Conservation (phyloP, 2,888 invertebrate species). For the Rhamnusium bicolor region DNA sequence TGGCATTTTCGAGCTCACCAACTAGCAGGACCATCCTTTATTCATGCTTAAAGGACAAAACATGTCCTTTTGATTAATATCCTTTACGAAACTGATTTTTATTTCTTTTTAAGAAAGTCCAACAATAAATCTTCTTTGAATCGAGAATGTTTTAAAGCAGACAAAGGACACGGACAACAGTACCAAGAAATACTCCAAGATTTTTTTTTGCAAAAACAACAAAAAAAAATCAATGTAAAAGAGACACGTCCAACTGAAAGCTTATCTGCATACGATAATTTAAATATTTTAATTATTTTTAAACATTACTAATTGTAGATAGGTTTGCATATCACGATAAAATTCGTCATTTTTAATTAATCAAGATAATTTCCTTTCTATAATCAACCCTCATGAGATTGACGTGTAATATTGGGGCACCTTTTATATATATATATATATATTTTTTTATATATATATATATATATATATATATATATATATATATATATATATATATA, state of each 20-base stretch:
- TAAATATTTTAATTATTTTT: too few relatives aligned
- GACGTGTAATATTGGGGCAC: too few relatives aligned
- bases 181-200: neutral
- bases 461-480: too few relatives aligned
- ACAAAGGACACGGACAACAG: neutral
- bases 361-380: too few relatives aligned
- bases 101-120: conserved; percentile 27
- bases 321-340: too few relatives aligned
- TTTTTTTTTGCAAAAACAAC: neutral
- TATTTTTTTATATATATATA: too few relatives aligned
- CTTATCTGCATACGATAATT: neutral
- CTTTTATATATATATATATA: too few relatives aligned
- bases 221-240: neutral
- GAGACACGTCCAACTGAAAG: neutral
- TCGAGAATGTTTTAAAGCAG: conserved; percentile 6
- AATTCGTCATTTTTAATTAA: too few relatives aligned
- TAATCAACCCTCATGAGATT: too few relatives aligned
- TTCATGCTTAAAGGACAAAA: conserved; percentile 39
- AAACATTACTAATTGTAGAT: too few relatives aligned
- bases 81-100: conserved; percentile 37
- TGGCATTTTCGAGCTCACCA: conserved; percentile 12
- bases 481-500: too few relatives aligned
- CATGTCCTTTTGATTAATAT: conserved; percentile 46
- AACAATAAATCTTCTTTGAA: conserved; percentile 35
- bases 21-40: conserved; percentile 24